Base-by-base conservation (phyloP, 2,888 invertebrate species). In the Stegana nigrithorax region DNA sequence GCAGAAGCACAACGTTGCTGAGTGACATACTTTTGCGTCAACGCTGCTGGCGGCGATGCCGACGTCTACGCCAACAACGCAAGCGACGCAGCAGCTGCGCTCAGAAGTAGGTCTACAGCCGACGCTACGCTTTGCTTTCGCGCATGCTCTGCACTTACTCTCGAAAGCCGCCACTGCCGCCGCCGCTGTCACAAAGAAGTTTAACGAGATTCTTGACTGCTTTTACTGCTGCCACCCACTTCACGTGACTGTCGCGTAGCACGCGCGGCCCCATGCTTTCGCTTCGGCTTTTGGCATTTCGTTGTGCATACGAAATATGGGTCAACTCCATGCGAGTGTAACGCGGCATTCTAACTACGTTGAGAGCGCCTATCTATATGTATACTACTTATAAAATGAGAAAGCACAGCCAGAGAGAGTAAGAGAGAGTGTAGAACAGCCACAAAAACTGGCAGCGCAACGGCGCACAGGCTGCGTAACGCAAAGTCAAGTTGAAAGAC, bases 361-460 rank as follows among this genome's bases (percentile, higher is more conserved):
- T 42, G 7, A 17, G 6, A 42, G 42, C n/a, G 42, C n/a, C n/a
- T n/a, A n/a, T n/a, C n/a, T n/a, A n/a, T n/a, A n/a, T n/a, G n/a
- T n/a, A n/a, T n/a, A n/a, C n/a, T n/a, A n/a, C n/a, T 39, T 39
- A 5, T 29, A 29, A 29, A 29, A 10, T 29, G 29, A 29, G 29
- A 29, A 10, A 29, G 10, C 10, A 29, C 10, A 29, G 6, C 6
- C 29, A 51, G 51, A 26, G 21, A 10, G 12, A 23, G 45, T 21
- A 2, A 45, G 50, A 26, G 23, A 6, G 23, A 14, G 23, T n/a
- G 23, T 23, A 23, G 23, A 21, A 45, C 10, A 50, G 19, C 25
- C n/a, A 50, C 12, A 47, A 78, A 78, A 76, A 74, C 75, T 75
- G 78, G 78, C 70, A 68, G 67, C 69, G 57, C 78, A 67, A 65